Base-by-base conservation (phyloP, 2,113 vertebrate genomes). In the Corythornis vintsioides region DNA sequence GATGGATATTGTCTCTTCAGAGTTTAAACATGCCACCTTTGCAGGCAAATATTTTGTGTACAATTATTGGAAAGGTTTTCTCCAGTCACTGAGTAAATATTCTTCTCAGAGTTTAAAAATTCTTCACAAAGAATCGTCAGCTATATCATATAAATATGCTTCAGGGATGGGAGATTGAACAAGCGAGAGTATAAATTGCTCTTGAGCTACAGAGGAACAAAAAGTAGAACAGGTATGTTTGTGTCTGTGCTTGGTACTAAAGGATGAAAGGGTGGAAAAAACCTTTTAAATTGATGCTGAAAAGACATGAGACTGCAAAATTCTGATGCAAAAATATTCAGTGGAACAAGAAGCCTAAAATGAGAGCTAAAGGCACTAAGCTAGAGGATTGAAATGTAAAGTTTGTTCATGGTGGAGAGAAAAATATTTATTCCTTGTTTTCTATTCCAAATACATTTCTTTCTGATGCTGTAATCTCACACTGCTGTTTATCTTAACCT, bases 361-460 rank as follows among this genome's bases (percentile, higher is more conserved):
- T 63, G 50, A 90, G 50, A 86, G 55, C 81, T 76, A 69, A 90
- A 79, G 86, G 83, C 67, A 79, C 31, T 79, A 76, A 77, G 42
- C 53, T 74, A 85, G 74, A 73, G 57, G 72, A 92, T 20, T 83
- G 92, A 92, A 95, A 90, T 85, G 47, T 82, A 89, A 80, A 85
- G 50, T 69, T 94, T 85, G 33, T 66, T 93, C 87, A 64, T 0
- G 0, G 45, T 47, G 20, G 59, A 75, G 45, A 87, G 28, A 76
- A 95, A 90, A 96, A 78, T 72, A 90, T 86, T 93, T 94, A 89
- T 92, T 91, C 72, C 70, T 89, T 93, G 78, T 93, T 93, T 93
- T 69, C 81, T 82, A 45, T 40, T 90, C 55, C 74, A 84, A 52
- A 84, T 88, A 69, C 53, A 89, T 89, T 88, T 84, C 31, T 59